These are phyloP conservation scores for Thaumetopoea pityocampa DNA, from an alignment of 1,140 invertebrate species.

Conservation along the genomic window DNA sequence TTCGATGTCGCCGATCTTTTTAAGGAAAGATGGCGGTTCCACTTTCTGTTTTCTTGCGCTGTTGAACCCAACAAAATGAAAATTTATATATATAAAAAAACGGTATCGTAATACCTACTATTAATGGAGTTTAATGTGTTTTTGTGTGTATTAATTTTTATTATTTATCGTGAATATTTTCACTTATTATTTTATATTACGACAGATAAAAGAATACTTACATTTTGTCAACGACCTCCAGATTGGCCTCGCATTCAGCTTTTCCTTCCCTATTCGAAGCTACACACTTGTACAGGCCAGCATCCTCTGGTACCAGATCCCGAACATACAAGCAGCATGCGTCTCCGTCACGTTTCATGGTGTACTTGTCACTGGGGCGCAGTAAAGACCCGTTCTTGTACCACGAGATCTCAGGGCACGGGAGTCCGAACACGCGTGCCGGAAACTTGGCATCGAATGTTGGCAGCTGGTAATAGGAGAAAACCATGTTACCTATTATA, in stretches of 20 bases:
- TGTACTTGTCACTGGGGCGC: conserved; percentile 83
- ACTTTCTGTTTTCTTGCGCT: conserved; percentile 85
- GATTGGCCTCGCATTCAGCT: conserved; percentile 82
- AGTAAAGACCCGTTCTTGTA: conserved; percentile 86
- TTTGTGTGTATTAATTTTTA: too few relatives aligned
- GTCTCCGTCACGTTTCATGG: conserved; percentile 86
- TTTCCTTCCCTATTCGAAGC: conserved; percentile 89
- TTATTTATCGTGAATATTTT: too few relatives aligned
- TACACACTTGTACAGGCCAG: conserved; percentile 85
- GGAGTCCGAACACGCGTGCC: conserved; percentile 89
- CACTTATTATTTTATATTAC: too few relatives aligned
- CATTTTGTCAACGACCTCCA: conserved; percentile 90
- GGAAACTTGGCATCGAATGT: conserved; percentile 88
- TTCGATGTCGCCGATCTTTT: conserved; percentile 92
- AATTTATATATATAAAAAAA: too few relatives aligned
- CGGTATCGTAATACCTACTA: too few relatives aligned
- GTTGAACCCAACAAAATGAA: too few relatives aligned
- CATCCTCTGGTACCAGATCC: conserved; percentile 81
- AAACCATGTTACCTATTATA: background rate
- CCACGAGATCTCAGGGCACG: conserved; percentile 91
- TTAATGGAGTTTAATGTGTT: too few relatives aligned
- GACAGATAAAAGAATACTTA: conserved; percentile 68
- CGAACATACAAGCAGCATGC: conserved; percentile 84
- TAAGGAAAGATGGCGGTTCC: conserved; percentile 91
- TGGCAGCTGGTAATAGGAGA: conserved; percentile 75